phyloP scores from a whole-genome alignment of 2,113 vertebrate species.

The Pollimyrus isidori region DNA sequence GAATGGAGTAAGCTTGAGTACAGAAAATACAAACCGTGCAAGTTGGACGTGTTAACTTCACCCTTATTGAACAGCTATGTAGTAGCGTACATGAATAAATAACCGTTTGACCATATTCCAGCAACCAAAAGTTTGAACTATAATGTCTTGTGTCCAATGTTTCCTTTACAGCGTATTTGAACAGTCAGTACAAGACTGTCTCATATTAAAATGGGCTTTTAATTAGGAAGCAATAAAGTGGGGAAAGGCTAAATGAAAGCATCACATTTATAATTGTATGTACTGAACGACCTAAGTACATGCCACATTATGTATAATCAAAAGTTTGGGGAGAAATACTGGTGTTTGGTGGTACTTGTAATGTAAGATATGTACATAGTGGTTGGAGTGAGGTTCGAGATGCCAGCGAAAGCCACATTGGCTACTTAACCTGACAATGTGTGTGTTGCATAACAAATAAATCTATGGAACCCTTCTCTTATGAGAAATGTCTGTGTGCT shows the following conservation, averaged over 20 bases:
- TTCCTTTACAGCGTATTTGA: neutral
- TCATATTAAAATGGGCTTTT: neutral
- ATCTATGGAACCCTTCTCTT: slow-evolving; percentile 6
- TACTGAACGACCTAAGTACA: neutral
- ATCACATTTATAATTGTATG: neutral
- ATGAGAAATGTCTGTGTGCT: neutral
- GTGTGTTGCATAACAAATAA: slow-evolving; percentile 10
- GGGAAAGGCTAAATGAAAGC: neutral
- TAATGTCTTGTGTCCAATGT: neutral
- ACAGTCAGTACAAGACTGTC: neutral
- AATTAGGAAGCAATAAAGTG: neutral
- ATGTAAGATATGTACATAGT: slow-evolving; percentile 29
- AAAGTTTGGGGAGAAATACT: neutral
- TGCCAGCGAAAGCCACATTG: neutral
- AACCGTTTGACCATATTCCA: neutral
- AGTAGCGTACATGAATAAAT: neutral
- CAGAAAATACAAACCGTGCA: neutral
- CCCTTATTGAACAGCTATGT: neutral
- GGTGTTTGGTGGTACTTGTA: neutral
- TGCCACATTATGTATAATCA: neutral
- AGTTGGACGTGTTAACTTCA: neutral
- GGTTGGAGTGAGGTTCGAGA: neutral
- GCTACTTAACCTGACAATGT: slow-evolving; percentile 6
- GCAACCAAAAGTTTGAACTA: neutral
- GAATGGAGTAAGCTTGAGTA: neutral